Evolutionary conservation across 2,888 invertebrate species (phyloP), one percentile per base, ranked within the genome.

Genomic region (Dione juno): DNA sequence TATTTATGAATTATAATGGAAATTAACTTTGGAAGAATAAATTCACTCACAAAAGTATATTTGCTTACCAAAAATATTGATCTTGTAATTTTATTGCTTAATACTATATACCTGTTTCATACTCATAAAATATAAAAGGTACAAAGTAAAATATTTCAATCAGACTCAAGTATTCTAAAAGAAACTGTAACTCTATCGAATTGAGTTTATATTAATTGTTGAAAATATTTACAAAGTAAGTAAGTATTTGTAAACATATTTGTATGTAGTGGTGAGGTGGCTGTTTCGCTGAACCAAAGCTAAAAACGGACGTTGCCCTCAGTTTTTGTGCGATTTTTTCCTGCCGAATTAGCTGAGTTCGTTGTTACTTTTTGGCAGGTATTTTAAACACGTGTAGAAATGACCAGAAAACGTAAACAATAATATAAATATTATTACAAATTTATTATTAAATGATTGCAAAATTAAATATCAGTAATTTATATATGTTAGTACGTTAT

Each of bases 261-360:
- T 74, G 64, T 82, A 77, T 82, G 81, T 83, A 77, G 77, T 82
- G 69, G 81, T 83, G 77, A 79, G 77, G 79, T 78, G 79, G 74
- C 78, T 77, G 83, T 85, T 84, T 86, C 84, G 84, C 82, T 85
- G 84, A 88, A 89, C 86, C 84, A 85, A 83, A 86, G 83, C 87
- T 84, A 83, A 88, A 89, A 86, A 85, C 88, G 92, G 90, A 84
- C 92, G 81, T 87, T 92, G 93, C 89, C 90, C 92, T 86, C 88
- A 71, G 79, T 75, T 81, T 79, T 72, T 77, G 75, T 78, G 74
- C 79, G 83, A 86, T 88, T 84, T 88, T 89, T 88, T 83, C 82
- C 80, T 81, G 78, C 78, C 80, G 79, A 83, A 77, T 82, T 77
- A 80, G 75, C 79, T 68, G 77, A 77, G 78, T 79, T 80, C 76